Evolutionary conservation across 37 sponge, comb jelly and placozoan species (phyloP), one percentile per base, ranked within the genome.

Genomic region (Aphrocallistes beatrix): DNA sequence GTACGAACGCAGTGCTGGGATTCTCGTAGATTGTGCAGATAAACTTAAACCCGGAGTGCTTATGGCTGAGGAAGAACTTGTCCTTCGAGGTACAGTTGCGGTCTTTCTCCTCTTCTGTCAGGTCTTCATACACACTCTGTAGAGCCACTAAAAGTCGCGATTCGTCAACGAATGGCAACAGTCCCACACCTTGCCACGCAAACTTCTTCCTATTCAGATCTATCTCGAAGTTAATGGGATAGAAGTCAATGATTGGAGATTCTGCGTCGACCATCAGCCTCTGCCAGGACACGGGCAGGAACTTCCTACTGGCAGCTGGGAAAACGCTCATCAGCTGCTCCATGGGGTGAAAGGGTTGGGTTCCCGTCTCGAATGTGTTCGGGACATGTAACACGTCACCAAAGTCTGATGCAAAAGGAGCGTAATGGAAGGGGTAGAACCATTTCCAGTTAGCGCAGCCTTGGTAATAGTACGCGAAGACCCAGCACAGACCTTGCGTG

Each of bases 351-450:
- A 99, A 99, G 10, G 96, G 96, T 37, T 83, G 38, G 0, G 92
- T 92, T 0, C 87, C 90, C 1, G 48, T 1, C 37, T 90, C 86
- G 83, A 97, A 97, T 51, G 85, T 86, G 51, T 90, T 90, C 0
- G 85, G 38, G 36, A 98, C 60, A 0, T 92, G 38, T 0, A 85
- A 81, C 37, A 99, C 91, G 87, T 91, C 39, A 37, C 39, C 84
- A 87, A 99, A 99, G 87, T 99, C 99, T 1, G 99, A 99, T 37
- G 99, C 99, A 92, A 99, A 99, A 0, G 99, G 99, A 82, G 99
- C 99, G 75, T 99, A 99, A 85, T 99, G 99, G 88, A 90, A 99
- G 0, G 96, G 94, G 42, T 92, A 99, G 92, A 88, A 99, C 99
- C 99, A 99, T 51, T 99, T 99, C 99, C 99, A 99, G 1, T 92